phyloP scores from a whole-genome alignment of 2,888 invertebrate species.

The Cartodere bifasciata region DNA sequence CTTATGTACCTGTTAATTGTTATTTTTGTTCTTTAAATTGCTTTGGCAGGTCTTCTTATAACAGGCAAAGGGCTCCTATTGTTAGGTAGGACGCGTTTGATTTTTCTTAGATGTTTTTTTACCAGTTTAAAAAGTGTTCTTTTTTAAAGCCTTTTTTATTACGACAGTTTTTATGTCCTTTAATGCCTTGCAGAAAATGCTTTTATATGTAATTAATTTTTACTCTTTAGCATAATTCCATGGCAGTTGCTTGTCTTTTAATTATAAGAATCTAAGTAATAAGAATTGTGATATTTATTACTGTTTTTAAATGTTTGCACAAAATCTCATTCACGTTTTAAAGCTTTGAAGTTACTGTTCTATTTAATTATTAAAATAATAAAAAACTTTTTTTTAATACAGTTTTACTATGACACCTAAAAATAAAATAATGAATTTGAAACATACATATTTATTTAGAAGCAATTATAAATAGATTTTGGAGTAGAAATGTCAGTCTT shows the following conservation, averaged over 20 bases:
- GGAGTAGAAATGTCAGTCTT: conserved; percentile 19
- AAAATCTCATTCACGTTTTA: no score
- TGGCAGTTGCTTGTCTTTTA: no score
- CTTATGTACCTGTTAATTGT: conserved; percentile 42
- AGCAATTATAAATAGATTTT: conserved; percentile 5
- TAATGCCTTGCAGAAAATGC: no score
- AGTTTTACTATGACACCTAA: neutral
- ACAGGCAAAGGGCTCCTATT: conserved; percentile 30
- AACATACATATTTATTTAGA: neutral
- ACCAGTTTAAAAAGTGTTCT: no score
- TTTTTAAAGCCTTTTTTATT: no score
- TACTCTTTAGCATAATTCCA: no score
- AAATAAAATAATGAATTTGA: neutral
- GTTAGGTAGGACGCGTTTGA: conserved; percentile 39
- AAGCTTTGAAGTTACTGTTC: no score
- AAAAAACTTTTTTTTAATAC: neutral
- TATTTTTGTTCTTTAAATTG: conserved; percentile 49
- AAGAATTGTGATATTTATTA: no score
- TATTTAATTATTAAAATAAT: neutral
- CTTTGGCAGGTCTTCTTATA: conserved; percentile 21
- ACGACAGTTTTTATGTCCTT: no score
- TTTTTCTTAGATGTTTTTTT: conserved; percentile 31
- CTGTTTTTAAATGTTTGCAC: no score
- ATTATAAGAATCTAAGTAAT: no score
- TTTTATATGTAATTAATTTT: no score